A percentile compares a stretch with the other conserved stretches of the same genome.
These are phyloP conservation scores for Triplophysa siluroides DNA, from an alignment of 2,113 vertebrate genomes.

Conservation along the genomic window DNA sequence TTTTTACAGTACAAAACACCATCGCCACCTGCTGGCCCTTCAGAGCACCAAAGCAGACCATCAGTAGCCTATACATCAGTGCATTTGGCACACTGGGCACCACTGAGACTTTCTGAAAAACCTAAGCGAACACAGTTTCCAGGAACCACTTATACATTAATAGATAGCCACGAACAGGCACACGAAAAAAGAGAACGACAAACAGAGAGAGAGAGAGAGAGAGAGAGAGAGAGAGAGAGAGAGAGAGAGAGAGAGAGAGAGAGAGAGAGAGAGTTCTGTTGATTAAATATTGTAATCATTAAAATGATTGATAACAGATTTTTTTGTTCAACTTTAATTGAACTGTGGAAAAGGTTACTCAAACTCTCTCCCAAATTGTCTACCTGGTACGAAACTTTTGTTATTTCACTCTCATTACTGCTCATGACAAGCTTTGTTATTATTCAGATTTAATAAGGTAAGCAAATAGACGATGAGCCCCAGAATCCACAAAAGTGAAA, in stretches of 20 bases:
- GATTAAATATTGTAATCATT: background rate
- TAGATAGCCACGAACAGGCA: too few relatives aligned
- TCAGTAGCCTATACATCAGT: too few relatives aligned
- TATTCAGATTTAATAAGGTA: slow-evolving; percentile 22
- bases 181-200: background rate
- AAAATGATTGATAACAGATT: too few relatives aligned
- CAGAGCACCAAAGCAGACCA: background rate
- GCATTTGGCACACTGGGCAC: too few relatives aligned
- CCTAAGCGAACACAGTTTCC: background rate
- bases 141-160: background rate
- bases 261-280: background rate
- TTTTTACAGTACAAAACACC: background rate
- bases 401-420: slow-evolving; percentile 10
- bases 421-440: slow-evolving; percentile 29
- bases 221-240: too few relatives aligned
- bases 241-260: too few relatives aligned
- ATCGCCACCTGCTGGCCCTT: background rate
- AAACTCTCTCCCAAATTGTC: background rate
- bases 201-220: background rate
- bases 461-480: slow-evolving; percentile 21
- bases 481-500: slow-evolving; percentile 11
- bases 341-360: slow-evolving; percentile 10
- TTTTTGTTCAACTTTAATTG: background rate
- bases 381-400: background rate
- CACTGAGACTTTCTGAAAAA: background rate